A percentile compares a stretch with the other conserved stretches of the same genome.
Conservation (phyloP, 2,113 vertebrate genomes). For the Ptilorrhoa leucosticta region DNA sequence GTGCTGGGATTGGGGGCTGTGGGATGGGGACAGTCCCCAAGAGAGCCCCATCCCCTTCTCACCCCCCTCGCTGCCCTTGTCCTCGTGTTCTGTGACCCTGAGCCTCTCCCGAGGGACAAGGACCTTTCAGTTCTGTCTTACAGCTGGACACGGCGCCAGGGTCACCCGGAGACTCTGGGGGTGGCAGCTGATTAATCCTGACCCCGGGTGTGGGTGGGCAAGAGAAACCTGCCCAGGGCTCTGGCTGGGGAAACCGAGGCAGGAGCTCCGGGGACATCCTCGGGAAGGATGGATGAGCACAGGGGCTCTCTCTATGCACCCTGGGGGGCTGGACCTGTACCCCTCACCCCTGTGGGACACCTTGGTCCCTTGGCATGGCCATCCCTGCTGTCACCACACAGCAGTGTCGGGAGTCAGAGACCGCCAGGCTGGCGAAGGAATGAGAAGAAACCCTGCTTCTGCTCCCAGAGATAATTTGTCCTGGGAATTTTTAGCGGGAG, state of each 20-base stretch:
- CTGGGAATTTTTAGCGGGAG: rapidly evolving
- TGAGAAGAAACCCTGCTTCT: rapidly evolving
- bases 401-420: rapidly evolving
- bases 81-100: rapidly evolving
- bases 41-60: rapidly evolving
- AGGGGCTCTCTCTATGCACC: neutral
- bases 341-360: rapidly evolving
- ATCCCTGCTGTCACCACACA: neutral
- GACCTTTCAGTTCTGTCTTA: rapidly evolving
- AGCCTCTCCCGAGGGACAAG: neutral
- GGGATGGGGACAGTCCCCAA: neutral
- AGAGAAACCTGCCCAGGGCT: neutral
- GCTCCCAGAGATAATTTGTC: neutral
- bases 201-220: rapidly evolving
- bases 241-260: neutral
- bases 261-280: neutral
- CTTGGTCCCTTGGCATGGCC: rapidly evolving
- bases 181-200: neutral
- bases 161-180: neutral
- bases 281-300: neutral
- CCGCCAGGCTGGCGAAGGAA: rapidly evolving
- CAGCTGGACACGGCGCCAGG: neutral
- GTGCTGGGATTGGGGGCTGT: neutral
- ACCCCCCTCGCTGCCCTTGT: rapidly evolving
- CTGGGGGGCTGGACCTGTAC: neutral